A percentile compares a stretch with the other conserved stretches of the same genome.
Conservation (phyloP, 2,113 vertebrate genomes). For the Daphoenositta chrysoptera region DNA sequence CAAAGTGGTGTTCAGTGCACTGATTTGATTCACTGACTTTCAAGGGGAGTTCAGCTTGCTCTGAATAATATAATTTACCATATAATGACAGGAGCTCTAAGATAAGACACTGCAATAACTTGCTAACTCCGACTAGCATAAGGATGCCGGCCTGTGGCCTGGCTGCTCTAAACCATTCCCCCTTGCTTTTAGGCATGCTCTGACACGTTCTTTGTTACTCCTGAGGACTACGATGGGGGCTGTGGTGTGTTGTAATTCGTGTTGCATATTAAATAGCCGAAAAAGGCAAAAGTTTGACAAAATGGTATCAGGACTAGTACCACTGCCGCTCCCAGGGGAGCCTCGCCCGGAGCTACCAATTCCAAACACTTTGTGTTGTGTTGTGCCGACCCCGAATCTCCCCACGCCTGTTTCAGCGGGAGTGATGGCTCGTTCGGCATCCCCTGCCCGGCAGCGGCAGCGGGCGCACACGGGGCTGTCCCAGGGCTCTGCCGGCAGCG, state of each 20-base stretch:
- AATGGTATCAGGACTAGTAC: neutral
- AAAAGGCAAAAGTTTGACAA: neutral
- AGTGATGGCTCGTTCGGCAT: accelerated
- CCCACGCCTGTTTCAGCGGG: accelerated
- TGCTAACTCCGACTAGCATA: neutral
- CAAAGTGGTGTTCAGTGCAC: neutral
- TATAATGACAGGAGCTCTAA: neutral
- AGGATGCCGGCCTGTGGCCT: neutral
- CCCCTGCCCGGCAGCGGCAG: neutral
- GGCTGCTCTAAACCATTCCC: neutral
- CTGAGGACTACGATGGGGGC: accelerated
- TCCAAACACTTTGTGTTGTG: accelerated
- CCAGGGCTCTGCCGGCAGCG: neutral
- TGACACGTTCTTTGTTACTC: accelerated
- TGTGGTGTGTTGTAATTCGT: neutral
- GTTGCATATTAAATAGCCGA: accelerated
- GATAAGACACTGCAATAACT: neutral
- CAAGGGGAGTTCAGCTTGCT: neutral
- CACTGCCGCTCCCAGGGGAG: neutral
- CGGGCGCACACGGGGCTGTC: neutral
- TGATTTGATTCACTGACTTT: neutral
- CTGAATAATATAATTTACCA: neutral
- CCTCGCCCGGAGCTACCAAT: neutral
- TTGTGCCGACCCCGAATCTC: too few relatives aligned
- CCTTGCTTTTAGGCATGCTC: neutral